A percentile compares a stretch with the other conserved stretches of the same genome.
Evolutionary conservation across 2,797 vertebrate genomes (phyloP).

Genomic region (Helicolenus hilgendorfi): DNA sequence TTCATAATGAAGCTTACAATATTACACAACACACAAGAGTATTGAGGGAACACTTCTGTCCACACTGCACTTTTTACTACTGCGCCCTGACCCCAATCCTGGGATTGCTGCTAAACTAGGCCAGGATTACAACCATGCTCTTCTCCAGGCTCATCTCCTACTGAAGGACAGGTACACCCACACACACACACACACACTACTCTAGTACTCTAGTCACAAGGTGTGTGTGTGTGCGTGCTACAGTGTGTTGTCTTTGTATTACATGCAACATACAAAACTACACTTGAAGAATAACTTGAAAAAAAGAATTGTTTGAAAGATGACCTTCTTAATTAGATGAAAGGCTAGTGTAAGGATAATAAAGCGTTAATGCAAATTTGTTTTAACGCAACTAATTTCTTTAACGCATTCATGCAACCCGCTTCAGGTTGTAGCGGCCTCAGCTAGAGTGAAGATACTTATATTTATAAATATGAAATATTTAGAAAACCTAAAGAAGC

Average conservation of each 20-base stretch:
- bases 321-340: neutral
- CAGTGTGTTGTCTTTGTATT: neutral
- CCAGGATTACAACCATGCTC: conserved; percentile 84
- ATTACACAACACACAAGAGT: conserved; percentile 65
- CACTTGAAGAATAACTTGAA: neutral
- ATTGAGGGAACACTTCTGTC: conserved; percentile 74
- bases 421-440: too few relatives aligned
- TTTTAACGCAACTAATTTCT: too few relatives aligned
- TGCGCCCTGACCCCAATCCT: conserved; percentile 90
- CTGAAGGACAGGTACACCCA: conserved; percentile 72
- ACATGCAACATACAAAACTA: neutral
- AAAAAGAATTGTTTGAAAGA: neutral
- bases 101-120: conserved; percentile 88
- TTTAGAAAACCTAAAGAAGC: too few relatives aligned
- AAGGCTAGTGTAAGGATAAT: too few relatives aligned
- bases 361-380: too few relatives aligned
- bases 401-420: too few relatives aligned
- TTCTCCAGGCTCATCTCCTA: conserved; percentile 71
- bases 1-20: conserved; percentile 52
- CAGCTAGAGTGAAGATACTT: too few relatives aligned
- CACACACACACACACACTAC: neutral
- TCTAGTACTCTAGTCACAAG: neutral
- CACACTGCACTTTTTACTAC: conserved; percentile 88
- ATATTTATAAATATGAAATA: too few relatives aligned
- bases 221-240: neutral